Conservation (phyloP, 2,888 invertebrate species). For the Gisinianus flammeolus region DNA sequence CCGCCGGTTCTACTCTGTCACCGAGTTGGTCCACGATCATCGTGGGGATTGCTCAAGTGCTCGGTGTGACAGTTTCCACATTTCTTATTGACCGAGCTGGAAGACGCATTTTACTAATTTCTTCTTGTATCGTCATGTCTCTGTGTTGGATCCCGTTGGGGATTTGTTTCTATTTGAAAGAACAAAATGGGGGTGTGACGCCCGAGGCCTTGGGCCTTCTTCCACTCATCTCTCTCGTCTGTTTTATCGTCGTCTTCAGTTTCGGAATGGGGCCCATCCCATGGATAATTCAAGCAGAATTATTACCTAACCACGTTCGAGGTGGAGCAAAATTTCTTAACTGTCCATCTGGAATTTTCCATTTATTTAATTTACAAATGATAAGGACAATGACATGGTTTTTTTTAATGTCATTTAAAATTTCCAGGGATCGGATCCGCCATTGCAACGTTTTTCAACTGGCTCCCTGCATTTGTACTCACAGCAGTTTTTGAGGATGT, state of each 20-base stretch:
- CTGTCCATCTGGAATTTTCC: too few species aligned
- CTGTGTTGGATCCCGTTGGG: slow-evolving; percentile 74
- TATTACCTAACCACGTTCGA: slow-evolving; percentile 13
- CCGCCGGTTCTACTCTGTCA: slow-evolving; percentile 68
- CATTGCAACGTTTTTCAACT: slow-evolving; percentile 75
- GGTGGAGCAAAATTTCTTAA: slow-evolving; percentile 3
- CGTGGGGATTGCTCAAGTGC: slow-evolving; percentile 67
- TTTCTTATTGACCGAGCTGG: slow-evolving; percentile 80
- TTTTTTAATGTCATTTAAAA: not conserved
- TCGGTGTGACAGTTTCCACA: slow-evolving; percentile 65
- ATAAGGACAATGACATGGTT: too few species aligned
- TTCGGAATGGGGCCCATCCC: slow-evolving; percentile 32
- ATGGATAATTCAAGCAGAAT: slow-evolving; percentile 16
- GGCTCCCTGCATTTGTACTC: slow-evolving; percentile 72
- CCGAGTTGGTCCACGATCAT: slow-evolving; percentile 68
- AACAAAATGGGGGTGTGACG: slow-evolving; percentile 29
- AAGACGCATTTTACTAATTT: slow-evolving; percentile 75
- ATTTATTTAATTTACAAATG: too few species aligned
- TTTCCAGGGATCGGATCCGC: slow-evolving; percentile 75
- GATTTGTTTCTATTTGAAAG: slow-evolving; percentile 70
- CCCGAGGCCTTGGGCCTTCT: slow-evolving; percentile 69
- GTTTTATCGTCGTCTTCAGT: slow-evolving; percentile 80
- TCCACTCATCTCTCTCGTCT: slow-evolving; percentile 76
- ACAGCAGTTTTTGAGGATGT: slow-evolving; percentile 58
- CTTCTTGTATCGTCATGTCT: slow-evolving; percentile 76